Base-by-base conservation (phyloP, 2,888 invertebrate genomes). In the Habrosyne pyritoides region DNA sequence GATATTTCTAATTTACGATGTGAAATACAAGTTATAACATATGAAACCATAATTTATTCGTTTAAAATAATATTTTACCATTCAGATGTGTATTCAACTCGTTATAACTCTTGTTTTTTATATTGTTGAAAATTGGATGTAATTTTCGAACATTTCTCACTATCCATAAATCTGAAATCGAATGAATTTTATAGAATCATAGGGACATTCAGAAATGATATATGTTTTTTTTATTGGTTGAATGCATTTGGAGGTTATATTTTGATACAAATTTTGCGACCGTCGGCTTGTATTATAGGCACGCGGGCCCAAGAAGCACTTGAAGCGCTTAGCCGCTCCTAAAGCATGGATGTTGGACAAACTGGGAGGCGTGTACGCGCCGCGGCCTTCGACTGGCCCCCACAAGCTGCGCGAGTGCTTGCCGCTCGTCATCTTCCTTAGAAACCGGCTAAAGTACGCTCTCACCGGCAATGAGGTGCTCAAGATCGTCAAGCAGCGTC, bases 331-430 rank as follows among this genome's bases (percentile, higher is more conserved):
- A 83, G 96, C 97, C 89, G 99, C 99, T 60, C 99, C 99, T 10
- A 99, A 99, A 93, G 98, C 99, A 97, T 99, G 99, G 99, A 99
- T 99, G 99, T 95, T 99, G 95, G 99, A 99, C 94, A 99, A 99
- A 93, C 94, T 99, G 79, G 98, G 98, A 67, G 99, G 99, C 84
- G 98, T 98, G 59, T 99, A 98, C 87, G 99, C 99, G 71, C 99
- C 99, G 65, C 96, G 99, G 79, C 99, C 99, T 63, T 97, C 98
- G 84, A 97, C 98, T 68, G 99, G 99, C 58, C 99, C 99, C 60
- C 99, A 99, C 94, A 99, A 98, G 91, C 93, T 99, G 71, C 95
- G 99, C 75, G 99, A 99, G 93, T 99, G 98, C 56, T 93, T 99
- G 71, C 99, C 99, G 28, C 93, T 99, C 67, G 97, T 99, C 63